Conservation (phyloP, 2,797 vertebrate species). For the Cygnus olor region DNA sequence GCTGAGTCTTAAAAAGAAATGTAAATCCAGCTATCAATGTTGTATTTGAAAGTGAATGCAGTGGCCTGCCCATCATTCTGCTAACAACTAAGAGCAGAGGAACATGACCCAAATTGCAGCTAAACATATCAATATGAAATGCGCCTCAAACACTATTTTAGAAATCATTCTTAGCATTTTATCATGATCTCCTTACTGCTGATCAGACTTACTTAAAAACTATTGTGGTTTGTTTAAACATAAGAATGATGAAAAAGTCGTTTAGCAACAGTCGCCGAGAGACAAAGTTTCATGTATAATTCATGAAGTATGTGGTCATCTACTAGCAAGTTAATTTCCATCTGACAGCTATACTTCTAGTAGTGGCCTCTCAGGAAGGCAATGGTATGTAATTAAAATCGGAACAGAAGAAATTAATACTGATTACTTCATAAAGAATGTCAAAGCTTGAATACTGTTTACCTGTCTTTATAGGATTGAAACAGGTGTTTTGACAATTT, state of each 20-base stretch:
- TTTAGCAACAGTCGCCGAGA: conserved; percentile 75
- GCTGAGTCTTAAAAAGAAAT: conserved; percentile 72
- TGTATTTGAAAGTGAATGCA: conserved; percentile 57
- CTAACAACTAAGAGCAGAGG: conserved; percentile 42
- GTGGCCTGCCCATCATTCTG: conserved; percentile 48
- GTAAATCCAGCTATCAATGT: conserved; percentile 78
- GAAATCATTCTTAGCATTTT: conserved; percentile 66
- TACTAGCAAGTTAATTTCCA: conserved; percentile 79
- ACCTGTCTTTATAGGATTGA: conserved; percentile 72
- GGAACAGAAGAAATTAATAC: conserved; percentile 81
- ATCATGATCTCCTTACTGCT: conserved; percentile 66
- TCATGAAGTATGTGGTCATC: conserved; percentile 81
- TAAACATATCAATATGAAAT: conserved; percentile 40
- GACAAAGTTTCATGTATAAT: conserved; percentile 82
- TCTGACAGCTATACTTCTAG: conserved; percentile 75
- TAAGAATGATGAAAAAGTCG: conserved; percentile 76
- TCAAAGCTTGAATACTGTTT: conserved; percentile 72
- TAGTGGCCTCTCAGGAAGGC: conserved; percentile 78
- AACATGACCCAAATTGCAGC: conserved; percentile 48
- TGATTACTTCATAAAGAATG: conserved; percentile 81
- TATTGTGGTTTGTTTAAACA: conserved; percentile 76
- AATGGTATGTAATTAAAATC: conserved; percentile 80
- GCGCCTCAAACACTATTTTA: conserved; percentile 53
- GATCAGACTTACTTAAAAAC: conserved; percentile 77
- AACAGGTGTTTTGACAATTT: conserved; percentile 68